phyloP scores from a whole-genome alignment of 2,888 invertebrate genomes.

The Ennomos quercinarius region DNA sequence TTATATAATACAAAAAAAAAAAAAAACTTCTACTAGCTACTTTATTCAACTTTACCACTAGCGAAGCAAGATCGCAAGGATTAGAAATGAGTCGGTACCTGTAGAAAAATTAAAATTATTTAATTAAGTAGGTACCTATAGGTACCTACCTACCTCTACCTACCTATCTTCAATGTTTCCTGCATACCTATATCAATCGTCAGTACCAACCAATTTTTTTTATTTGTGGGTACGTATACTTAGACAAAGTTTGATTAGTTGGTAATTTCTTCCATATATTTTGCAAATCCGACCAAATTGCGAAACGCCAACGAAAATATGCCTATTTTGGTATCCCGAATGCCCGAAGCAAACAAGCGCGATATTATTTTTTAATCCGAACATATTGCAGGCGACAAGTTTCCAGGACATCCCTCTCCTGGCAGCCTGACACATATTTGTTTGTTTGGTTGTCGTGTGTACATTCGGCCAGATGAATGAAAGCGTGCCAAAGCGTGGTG shows the following conservation, averaged over 20 bases:
- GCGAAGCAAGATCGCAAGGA: too few species aligned
- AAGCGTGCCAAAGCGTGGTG: slow-evolving; percentile 44
- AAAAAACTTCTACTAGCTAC: too few species aligned
- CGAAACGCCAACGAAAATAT: slow-evolving; percentile 36
- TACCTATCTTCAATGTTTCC: too few species aligned
- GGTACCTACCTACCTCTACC: too few species aligned
- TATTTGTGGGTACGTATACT: too few species aligned
- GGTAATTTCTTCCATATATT: slow-evolving; percentile 3
- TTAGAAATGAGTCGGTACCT: too few species aligned
- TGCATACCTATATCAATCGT: too few species aligned
- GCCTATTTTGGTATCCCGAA: slow-evolving; percentile 45
- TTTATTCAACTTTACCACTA: too few species aligned
- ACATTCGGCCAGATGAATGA: slow-evolving; percentile 54
- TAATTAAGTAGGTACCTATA: too few species aligned
- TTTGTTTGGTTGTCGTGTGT: slow-evolving; percentile 62
- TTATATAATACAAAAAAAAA: too few species aligned
- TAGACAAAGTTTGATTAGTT: too few species aligned
- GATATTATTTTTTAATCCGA: slow-evolving; percentile 77
- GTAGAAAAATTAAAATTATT: too few species aligned
- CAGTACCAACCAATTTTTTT: background rate
- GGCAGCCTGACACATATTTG: slow-evolving; percentile 43
- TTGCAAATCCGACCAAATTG: slow-evolving; percentile 31
- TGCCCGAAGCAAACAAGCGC: slow-evolving; percentile 50
- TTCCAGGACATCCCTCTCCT: slow-evolving; percentile 54
- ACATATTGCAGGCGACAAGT: slow-evolving; percentile 76